Conservation (phyloP, 1,140 invertebrate genomes). For the Heliconius hewitsoni region DNA sequence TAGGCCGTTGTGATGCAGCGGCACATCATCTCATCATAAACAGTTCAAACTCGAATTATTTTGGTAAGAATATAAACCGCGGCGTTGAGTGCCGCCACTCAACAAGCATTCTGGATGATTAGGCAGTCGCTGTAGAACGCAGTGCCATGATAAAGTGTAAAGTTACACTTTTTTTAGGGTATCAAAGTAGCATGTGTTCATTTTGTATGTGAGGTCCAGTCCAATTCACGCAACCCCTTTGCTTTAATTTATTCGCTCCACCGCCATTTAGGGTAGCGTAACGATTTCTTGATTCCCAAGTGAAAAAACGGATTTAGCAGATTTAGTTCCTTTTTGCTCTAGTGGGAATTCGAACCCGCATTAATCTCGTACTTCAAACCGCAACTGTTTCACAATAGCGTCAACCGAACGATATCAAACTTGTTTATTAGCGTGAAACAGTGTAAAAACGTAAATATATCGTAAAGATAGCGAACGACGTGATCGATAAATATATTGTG, state of each 20-base stretch:
- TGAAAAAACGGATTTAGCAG: not conserved
- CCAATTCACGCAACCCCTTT: not conserved
- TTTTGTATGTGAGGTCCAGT: not conserved
- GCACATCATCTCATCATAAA: too few relatives aligned
- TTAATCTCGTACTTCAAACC: not conserved
- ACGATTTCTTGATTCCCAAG: not conserved
- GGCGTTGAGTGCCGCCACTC: too few relatives aligned
- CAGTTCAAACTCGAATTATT: too few relatives aligned
- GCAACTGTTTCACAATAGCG: not conserved
- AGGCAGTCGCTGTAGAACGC: too few relatives aligned
- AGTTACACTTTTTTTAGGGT: too few relatives aligned
- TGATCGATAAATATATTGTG: not conserved
- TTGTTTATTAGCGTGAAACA: not conserved
- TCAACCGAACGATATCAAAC: not conserved
- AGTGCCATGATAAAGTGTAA: too few relatives aligned
- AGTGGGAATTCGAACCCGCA: not conserved
- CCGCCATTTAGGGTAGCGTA: not conserved
- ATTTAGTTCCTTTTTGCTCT: too few relatives aligned
- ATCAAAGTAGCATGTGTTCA: not conserved
- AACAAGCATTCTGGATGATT: too few relatives aligned
- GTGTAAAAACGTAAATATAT: conserved; percentile 2
- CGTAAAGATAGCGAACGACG: not conserved
- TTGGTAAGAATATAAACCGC: too few relatives aligned
- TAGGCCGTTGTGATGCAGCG: too few relatives aligned
- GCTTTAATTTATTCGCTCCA: not conserved